Conservation (phyloP, 30 jellyfish, hydroid and myxozoan species). For the Morbakka virulenta region DNA sequence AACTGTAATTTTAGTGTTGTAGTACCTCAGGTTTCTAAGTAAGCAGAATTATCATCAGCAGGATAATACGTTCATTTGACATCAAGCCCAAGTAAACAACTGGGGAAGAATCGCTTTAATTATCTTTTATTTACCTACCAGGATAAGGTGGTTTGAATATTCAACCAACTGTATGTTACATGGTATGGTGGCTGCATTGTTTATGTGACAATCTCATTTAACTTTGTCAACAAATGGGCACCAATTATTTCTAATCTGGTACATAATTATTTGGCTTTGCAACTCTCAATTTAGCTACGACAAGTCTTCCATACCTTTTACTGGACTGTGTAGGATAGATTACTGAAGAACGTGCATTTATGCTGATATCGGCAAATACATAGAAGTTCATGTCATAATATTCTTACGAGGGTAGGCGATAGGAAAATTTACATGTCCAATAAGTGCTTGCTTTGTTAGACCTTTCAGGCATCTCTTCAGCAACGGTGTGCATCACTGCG, state of each 20-base stretch:
- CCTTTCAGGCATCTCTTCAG: not conserved
- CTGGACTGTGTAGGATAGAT: not conserved
- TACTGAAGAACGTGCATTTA: not conserved
- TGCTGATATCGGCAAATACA: not conserved
- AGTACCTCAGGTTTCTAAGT: slow-evolving; percentile 13
- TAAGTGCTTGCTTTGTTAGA: not conserved
- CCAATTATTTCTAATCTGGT: slow-evolving; percentile 8
- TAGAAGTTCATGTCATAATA: not conserved
- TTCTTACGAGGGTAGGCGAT: slow-evolving; percentile 7
- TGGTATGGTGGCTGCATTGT: not conserved
- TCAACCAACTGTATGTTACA: not conserved
- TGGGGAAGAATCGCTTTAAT: not conserved
- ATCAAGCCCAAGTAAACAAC: not conserved
- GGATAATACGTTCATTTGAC: slow-evolving; percentile 11
- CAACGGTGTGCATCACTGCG: not conserved
- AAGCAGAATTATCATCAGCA: slow-evolving; percentile 15
- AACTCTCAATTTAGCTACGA: not conserved
- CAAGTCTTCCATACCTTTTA: not conserved
- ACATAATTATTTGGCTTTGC: not conserved
- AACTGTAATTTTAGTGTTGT: not conserved
- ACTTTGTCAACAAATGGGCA: not conserved
- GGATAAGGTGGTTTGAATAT: no score
- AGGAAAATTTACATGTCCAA: not conserved
- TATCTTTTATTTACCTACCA: no score
- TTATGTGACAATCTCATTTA: not conserved